A percentile compares a stretch with the other conserved stretches of the same genome.
phyloP scores from a whole-genome alignment of 1,140 invertebrate genomes.

The Solen grandis region DNA sequence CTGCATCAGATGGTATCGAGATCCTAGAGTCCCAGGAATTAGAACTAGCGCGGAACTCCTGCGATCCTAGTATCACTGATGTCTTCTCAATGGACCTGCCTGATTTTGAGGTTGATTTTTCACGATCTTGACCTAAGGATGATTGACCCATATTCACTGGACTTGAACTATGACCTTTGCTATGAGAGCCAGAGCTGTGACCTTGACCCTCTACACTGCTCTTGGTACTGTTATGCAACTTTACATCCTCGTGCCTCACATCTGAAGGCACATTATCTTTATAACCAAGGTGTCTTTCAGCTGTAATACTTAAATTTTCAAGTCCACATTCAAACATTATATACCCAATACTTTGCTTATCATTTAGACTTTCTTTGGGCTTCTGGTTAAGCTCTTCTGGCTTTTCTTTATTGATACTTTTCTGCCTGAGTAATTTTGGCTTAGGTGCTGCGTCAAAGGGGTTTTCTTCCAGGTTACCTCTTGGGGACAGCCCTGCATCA shows the following conservation, averaged over 20 bases:
- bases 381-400: slow-evolving; percentile 8
- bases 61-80: not conserved
- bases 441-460: slow-evolving; percentile 54
- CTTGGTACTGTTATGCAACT: too few relatives aligned
- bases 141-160: not conserved
- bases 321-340: slow-evolving; percentile 98
- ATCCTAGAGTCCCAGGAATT: slow-evolving; percentile 71
- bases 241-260: too few relatives aligned
- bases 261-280: slow-evolving; percentile 53
- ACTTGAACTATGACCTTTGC: not conserved
- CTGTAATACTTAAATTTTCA: slow-evolving; percentile 93
- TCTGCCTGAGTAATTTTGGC: slow-evolving; percentile 47
- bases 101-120: not conserved
- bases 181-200: not conserved
- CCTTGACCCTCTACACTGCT: not conserved
- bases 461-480: slow-evolving; percentile 26
- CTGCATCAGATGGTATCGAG: slow-evolving; percentile 68
- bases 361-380: not conserved
- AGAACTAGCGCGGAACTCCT: slow-evolving; percentile 42
- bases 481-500: slow-evolving; percentile 8
- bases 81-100: not conserved
- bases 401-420: slow-evolving; percentile 37
- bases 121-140: not conserved
- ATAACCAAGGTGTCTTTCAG: slow-evolving; percentile 84
- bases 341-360: slow-evolving; percentile 84